Evolutionary conservation across 2,113 vertebrate genomes (phyloP), one percentile per base, ranked within the genome.

Genomic region (Cryptotis parvus): DNA sequence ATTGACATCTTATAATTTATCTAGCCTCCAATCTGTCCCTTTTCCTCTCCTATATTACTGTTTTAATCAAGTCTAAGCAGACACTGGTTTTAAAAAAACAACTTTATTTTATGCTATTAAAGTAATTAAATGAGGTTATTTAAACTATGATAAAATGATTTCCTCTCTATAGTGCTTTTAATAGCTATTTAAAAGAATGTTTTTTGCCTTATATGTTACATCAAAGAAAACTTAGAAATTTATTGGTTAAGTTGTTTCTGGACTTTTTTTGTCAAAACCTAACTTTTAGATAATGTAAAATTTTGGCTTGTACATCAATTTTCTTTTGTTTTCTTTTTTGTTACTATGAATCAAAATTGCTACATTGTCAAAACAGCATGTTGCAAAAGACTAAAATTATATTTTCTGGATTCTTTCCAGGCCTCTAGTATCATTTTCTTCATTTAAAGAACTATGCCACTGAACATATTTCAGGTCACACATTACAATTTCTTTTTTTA

Each of bases 1-100:
- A 2, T 63, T 11, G 1, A 20, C 33, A 33, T 8, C 33, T 9
- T 15, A 0, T 27, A 35, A 11, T 14, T 73, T 82, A 6, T 18
- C 29, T 2, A 4, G 2, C 6, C 4, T 26, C 26, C n/a, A 18
- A 18, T 10, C 15, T 0, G 61, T 0, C 10, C 33, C 14, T 9
- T 37, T 41, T 84, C 1, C 3, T 90, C 18, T 0, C 6, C 4
- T 26, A 1, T 9, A 41, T 66, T 70, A 69, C 37, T 41, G 37
- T 24, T 70, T 61, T 31, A 45, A 16, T 70, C 10, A 69, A 37
- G 1, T 55, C 10, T 29, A 52, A 70, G 9, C 11, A 75, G 14
- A 5, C 72, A 68, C 12, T 70, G 3, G 2, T 86, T n/a, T 39
- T n/a, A 35, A 84, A 33, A n/a, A 41, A 9, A 18, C n/a, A 76